Base-by-base conservation (phyloP, 2,888 invertebrate species). In the Synanthedon formicaeformis region DNA sequence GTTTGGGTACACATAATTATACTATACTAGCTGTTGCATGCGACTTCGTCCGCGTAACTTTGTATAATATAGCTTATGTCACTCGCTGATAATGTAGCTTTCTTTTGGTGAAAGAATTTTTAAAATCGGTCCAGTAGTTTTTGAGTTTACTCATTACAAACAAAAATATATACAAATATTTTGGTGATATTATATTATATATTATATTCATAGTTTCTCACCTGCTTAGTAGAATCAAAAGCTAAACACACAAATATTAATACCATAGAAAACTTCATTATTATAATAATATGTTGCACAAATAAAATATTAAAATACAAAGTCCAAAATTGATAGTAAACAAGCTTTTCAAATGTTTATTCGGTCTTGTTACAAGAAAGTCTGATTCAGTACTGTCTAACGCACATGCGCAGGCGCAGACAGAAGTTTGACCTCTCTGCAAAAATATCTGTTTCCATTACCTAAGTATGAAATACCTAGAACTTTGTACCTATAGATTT, bases 241-340 rank as follows among this genome's bases (percentile, higher is more conserved):
- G 53, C 52, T 34, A 55, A 52, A 56, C 61, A 57, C 53, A 60
- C 54, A 51, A 55, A 54, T 48, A 53, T 51, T 23, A 40, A 13
- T 13, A 45, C 13, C 41, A 56, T 53, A 13, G 18, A 40, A 50
- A 34, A 51, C 49, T 51, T 53, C 58, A 58, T 58, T 23, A 13
- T 55, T 40, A 6, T 49, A 50, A 50, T 48, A 41, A 49, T 10
- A 53, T 41, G 41, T 41, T n/a, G 2, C n/a, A 45, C 45, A 14
- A 13, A 45, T 45, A 3, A 14, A 13, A 45, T 8, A 13, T 13
- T 12, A 13, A 45, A 13, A 45, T 14, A 4, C 2, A n/a, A n/a
- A n/a, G 12, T 45, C 2, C 13, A 45, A 45, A 45, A 13, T 45
- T n/a, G 13, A 8, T 13, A 13, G 45, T 45, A 13, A 45, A 45